Evolutionary conservation across 2,797 vertebrate species (phyloP), one percentile per base, ranked within the genome.

Genomic region (Lycodopsis pacificus): DNA sequence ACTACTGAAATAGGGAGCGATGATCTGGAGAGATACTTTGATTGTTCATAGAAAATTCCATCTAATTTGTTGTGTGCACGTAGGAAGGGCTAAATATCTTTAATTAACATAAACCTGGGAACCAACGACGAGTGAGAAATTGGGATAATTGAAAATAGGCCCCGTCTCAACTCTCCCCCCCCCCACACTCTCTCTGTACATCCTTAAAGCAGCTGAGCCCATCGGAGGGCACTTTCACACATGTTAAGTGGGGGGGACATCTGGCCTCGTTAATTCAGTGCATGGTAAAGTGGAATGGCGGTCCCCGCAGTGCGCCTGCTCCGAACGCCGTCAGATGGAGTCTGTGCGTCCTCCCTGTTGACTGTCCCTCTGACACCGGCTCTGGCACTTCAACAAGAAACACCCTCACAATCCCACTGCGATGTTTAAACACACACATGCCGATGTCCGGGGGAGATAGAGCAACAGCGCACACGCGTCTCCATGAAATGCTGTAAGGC

Each of bases 231-330:
- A 92, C 90, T 93, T 92, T 92, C 88, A 87, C 91, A 92, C 92
- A 93, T 91, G 91, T 91, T 91, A 93, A 89, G 92, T 86, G 84
- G 85, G 80, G 56, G 81, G 87, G 92, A 87, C 91, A 94, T 94
- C 92, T 94, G 95, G 93, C 92, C 91, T 92, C 82, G 93, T 95
- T 95, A 94, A 95, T 94, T 94, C 93, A 91, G 91, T 87, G 91
- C 91, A 91, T 92, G 93, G 93, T 94, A 94, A 94, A 95, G 89
- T 90, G 89, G 90, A 92, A 93, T 93, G 89, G 92, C 83, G 81
- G 86, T 92, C 91, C 91, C 90, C 86, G 77, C 90, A 88, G 91
- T 85, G 89, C 85, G 78, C 77, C 86, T 73, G 82, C 86, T 88
- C 87, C 48, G 82, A 91, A 89, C 82, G 77, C 79, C 51, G 75